Percentiles rank a stretch among this genome's conserved stretches.
These are phyloP conservation scores for Ibycter americanus DNA, from an alignment of 2,797 vertebrate species.

Conservation along the genomic window DNA sequence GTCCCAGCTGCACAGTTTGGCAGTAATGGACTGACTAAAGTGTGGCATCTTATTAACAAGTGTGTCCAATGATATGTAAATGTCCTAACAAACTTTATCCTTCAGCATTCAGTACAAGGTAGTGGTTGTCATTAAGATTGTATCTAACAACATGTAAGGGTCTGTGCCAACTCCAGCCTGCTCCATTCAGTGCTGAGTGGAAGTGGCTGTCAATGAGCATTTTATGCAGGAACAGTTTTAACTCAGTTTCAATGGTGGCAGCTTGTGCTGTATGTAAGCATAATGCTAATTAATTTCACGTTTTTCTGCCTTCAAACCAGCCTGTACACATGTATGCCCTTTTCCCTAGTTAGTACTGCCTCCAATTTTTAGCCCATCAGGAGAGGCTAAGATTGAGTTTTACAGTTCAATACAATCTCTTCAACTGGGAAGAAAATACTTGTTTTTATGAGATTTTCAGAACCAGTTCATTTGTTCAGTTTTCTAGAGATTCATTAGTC, in stretches of 20 bases:
- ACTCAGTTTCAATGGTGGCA: neutral
- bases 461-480: neutral
- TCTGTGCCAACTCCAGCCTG: slow-evolving; percentile 37
- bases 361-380: neutral
- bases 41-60: neutral
- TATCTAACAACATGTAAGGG: neutral
- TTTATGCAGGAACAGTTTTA: slow-evolving; percentile 46
- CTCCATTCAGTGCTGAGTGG: slow-evolving; percentile 6
- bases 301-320: slow-evolving; percentile 20
- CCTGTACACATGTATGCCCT: neutral
- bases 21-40: neutral
- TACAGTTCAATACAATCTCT: neutral
- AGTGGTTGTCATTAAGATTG: slow-evolving; percentile 34
- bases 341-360: neutral
- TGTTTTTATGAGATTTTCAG: neutral
- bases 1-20: neutral
- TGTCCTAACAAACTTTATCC: slow-evolving; percentile 12
- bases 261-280: slow-evolving; percentile 2
- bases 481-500: neutral
- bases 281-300: slow-evolving; percentile 24
- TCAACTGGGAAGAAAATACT: neutral
- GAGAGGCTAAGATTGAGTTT: neutral
- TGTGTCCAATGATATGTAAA: slow-evolving; percentile 34
- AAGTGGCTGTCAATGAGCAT: neutral
- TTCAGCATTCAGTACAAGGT: neutral